These are phyloP conservation scores for Hirtodrosophila confusa DNA, from an alignment of 2,888 invertebrate species.

Conservation along the genomic window DNA sequence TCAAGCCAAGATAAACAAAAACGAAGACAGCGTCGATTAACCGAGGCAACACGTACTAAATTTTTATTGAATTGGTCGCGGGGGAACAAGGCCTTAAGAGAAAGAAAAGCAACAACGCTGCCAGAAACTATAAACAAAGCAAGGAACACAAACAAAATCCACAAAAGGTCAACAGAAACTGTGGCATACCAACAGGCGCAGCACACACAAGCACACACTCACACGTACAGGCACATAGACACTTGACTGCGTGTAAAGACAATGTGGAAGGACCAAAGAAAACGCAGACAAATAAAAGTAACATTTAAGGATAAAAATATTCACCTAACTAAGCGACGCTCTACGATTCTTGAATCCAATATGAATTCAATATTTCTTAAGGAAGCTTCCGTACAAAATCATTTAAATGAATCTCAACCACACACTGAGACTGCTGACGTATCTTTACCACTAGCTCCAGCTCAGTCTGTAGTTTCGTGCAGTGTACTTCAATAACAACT, in stretches of 20 bases:
- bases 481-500: too few species aligned
- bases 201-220: background rate
- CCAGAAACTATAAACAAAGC: constrained; percentile 62
- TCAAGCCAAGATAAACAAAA: background rate
- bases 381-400: too few species aligned
- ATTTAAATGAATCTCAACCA: too few species aligned
- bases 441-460: too few species aligned
- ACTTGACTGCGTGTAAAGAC: constrained; percentile 8
- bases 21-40: constrained; percentile 50
- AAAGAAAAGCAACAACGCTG: constrained; percentile 13
- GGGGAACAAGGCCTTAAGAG: constrained; percentile 23
- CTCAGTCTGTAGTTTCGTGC: too few species aligned
- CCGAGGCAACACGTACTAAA: constrained; percentile 58
- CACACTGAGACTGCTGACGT: too few species aligned
- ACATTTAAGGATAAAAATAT: background rate
- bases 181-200: constrained; percentile 19
- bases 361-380: too few species aligned
- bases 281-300: background rate
- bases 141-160: constrained; percentile 42
- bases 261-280: constrained; percentile 9
- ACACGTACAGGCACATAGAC: background rate
- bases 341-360: too few species aligned
- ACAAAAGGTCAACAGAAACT: constrained; percentile 39
- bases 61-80: constrained; percentile 60
- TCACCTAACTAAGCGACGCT: background rate